Evolutionary conservation across 2,797 vertebrate genomes (phyloP), one percentile per base, ranked within the genome.

Genomic region (Myotis findleyi): DNA sequence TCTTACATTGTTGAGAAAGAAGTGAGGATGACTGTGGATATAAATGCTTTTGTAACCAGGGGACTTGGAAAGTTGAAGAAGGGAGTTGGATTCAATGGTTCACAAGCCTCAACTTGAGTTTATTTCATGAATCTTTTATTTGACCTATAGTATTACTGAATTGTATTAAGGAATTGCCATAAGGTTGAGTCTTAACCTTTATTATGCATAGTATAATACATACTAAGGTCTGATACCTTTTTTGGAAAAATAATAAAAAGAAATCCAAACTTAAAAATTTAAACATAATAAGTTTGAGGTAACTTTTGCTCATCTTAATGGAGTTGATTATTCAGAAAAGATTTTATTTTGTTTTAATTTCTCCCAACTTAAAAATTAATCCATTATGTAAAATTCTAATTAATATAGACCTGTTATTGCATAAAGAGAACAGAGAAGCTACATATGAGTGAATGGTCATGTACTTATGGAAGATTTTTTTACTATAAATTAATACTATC

Each of bases 321-420:
- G 62, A 77, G 30, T 89, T 68, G 55, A 49, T 69, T 53, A 23
- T 84, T 21, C 17, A 93, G 36, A 87, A 30, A 72, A 14, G 44
- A 79, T 69, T 89, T 94, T 27, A 83, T 90, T 89, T 89, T 57
- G 44, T 83, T 93, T 82, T 62, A 89, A 79, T 92, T 90, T 87
- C 41, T 71, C 41, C 30, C 14, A 0, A 16, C 83, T 55, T 89
- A 41, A 59, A 79, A 82, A 68, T 84, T 51, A 33, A 62, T 38
- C 55, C 11, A 55, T n/a, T 77, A 41, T 92, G 3, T 90, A 68
- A 47, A 51, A 75, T 79, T 83, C 33, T 93, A 85, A 25, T 55
- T 80, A 88, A 11, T 77, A n/a, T n/a, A 68, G 47, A 14, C 23
- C 53, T 79, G 21, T 71, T 71, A 25, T 64, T 64, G 18, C n/a